phyloP scores from a whole-genome alignment of 2,888 invertebrate genomes.

The Morpho deidamia region DNA sequence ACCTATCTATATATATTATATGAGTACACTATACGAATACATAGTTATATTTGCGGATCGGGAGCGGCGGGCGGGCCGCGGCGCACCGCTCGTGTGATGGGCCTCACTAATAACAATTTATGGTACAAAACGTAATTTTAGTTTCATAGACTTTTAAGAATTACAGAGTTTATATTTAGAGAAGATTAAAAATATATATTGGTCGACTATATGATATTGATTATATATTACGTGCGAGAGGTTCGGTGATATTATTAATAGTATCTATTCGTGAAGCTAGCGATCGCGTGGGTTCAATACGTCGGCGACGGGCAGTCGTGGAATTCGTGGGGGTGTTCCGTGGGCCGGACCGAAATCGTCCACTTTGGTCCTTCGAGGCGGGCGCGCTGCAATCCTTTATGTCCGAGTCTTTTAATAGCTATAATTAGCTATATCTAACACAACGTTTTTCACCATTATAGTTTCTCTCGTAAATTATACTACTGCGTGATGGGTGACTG shows the following conservation, averaged over 20 bases:
- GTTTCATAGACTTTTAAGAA: slow-evolving; percentile 70
- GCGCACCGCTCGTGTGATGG: slow-evolving; percentile 35
- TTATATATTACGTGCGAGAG: slow-evolving; percentile 27
- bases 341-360: no score
- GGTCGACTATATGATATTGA: slow-evolving; percentile 5
- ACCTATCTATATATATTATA: slow-evolving; percentile 50
- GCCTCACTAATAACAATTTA: slow-evolving; percentile 53
- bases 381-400: slow-evolving; percentile 3
- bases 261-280: slow-evolving; percentile 49
- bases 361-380: slow-evolving; percentile 36
- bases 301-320: slow-evolving; percentile 45
- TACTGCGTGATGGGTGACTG: no score
- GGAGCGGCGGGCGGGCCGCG: slow-evolving; percentile 45
- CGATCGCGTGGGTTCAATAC: slow-evolving; percentile 44
- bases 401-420: neutral
- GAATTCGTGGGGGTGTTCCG: slow-evolving; percentile 31
- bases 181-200: slow-evolving; percentile 42
- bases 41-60: slow-evolving; percentile 47
- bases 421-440: no score
- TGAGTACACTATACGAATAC: slow-evolving; percentile 62
- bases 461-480: no score
- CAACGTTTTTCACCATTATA: no score
- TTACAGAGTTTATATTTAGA: slow-evolving; percentile 71
- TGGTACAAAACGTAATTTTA: slow-evolving; percentile 75
- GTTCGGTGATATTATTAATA: slow-evolving; percentile 48